Evolutionary conservation across 2,888 invertebrate species (phyloP).

Genomic region (Tachina lurida): DNA sequence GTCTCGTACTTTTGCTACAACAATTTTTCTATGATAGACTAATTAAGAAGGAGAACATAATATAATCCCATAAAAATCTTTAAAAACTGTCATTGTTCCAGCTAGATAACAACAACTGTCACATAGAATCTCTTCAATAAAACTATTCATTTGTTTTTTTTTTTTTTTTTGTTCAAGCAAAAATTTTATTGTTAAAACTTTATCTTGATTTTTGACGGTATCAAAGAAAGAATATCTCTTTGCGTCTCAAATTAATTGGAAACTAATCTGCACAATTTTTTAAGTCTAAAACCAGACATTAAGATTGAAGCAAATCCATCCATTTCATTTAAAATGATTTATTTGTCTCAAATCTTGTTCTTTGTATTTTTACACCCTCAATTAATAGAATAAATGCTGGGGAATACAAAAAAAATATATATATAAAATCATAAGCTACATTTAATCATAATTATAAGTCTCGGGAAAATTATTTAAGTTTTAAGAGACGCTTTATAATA

Average conservation of each 20-base stretch:
- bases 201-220: not conserved
- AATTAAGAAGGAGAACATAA: not conserved
- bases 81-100: not conserved
- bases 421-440: constrained; percentile 1
- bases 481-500: constrained; percentile 44
- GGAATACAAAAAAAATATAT: not conserved
- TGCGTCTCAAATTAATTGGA: constrained; percentile 27
- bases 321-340: constrained; percentile 75
- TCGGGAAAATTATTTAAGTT: constrained; percentile 39
- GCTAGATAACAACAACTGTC: constrained; percentile 44
- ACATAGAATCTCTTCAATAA: not conserved
- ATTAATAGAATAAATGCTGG: constrained; percentile 12
- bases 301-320: constrained; percentile 69
- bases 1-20: not conserved
- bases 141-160: constrained; percentile 29
- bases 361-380: constrained; percentile 63
- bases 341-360: constrained; percentile 75
- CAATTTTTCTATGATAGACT: not conserved
- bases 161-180: constrained; percentile 22
- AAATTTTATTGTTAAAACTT: constrained; percentile 4
- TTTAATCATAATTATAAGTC: constrained; percentile 63
- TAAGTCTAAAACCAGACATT: not conserved
- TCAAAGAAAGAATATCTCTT: not conserved
- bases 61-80: not conserved
- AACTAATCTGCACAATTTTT: constrained; percentile 17